Base-by-base conservation (phyloP, 2,888 invertebrate species). In the Blera fallax region DNA sequence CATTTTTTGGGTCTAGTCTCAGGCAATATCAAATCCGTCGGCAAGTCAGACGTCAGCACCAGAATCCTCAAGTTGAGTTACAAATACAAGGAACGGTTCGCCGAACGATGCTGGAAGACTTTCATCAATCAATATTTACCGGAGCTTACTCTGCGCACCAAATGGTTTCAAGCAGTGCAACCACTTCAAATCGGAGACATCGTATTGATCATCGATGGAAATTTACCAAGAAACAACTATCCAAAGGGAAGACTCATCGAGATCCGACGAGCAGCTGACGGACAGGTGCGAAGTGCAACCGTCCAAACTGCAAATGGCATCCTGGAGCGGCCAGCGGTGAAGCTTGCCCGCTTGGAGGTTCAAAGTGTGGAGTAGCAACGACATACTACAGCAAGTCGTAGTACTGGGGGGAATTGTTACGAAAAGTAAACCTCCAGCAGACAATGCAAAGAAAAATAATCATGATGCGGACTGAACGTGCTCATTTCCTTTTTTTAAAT, bases 81-180 rank as follows among this genome's bases (percentile, higher is more conserved):
- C 14, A 27, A 50, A 50, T 18, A 14, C 3, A 52, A 45, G 29
- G 77, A 85, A 45, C 11, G 27, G 11, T 76, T 76, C 32, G 45
- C 34, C 0, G 52, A 74, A 18, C 27, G 10, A 0, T 88, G 87
- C 45, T 88, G 88, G 88, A 77, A 43, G 87, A 8, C 89, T 88
- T 87, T 4, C 88, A 0, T 58, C 62, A 3, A 24, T 7, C 88
- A 88, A 48, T 88, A 89, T 56, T 18, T 88, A 3, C 88, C 88
- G 2, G 87, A 82, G 1, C 40, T 89, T 6, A 43, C 74, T 2
- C 65, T 69, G 0, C 58, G 88, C 3, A 56, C 80, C 1, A 79
- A 87, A 65, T 89, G 88, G 88, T 54, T 56, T 37, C 16, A 18
- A 1, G 73, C 65, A 24, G 50, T 27, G 11, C 11, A 16, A 27